Base-by-base conservation (phyloP, 2,888 invertebrate genomes). In the Chironomus riparius region DNA sequence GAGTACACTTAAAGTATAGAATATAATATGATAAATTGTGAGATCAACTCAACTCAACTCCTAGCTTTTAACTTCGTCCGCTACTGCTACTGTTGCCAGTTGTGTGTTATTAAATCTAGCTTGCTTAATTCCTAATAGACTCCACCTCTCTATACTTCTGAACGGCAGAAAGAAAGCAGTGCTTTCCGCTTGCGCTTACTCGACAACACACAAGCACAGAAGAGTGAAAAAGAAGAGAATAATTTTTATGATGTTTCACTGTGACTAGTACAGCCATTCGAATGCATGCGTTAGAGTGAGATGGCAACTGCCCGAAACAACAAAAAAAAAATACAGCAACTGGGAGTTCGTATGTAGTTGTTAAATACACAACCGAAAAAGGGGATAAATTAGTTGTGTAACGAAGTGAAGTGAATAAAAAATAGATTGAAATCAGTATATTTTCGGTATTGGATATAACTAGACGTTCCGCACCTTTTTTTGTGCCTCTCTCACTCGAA, bases 351-450 rank as follows among this genome's bases (percentile, higher is more conserved):
- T 50, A 72, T 72, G 72, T 72, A 72, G 72, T 72, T 72, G 72
- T 72, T 72, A 72, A 72, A 72, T 72, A 72, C 72, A 72, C 72
- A 72, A 72, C 72, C 72, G 47, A 62, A 72, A 38, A 72, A 72
- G 62, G 65, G 72, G 72, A 72, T 72, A 72, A 72, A 72, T 72
- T 72, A 72, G 72, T 72, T 72, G 74, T 68, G 68, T 74, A 74
- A 74, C 74, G 74, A 74, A 74, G 74, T 74, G 74, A 72, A 74
- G 74, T 74, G 74, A 74, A 74, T 74, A 74, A 74, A 74, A 74
- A 74, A 74, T 74, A 74, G 74, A 74, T 74, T 74, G 74, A 74
- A 74, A 74, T 74, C 74, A 74, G 74, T 74, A 74, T 74, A 74
- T 74, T 74, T 74, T 68, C 50, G 74, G 74, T 74, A 74, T 74